A percentile compares a stretch with the other conserved stretches of the same genome.
Conservation (phyloP, 2,797 vertebrate genomes). For the Rhinella marina region DNA sequence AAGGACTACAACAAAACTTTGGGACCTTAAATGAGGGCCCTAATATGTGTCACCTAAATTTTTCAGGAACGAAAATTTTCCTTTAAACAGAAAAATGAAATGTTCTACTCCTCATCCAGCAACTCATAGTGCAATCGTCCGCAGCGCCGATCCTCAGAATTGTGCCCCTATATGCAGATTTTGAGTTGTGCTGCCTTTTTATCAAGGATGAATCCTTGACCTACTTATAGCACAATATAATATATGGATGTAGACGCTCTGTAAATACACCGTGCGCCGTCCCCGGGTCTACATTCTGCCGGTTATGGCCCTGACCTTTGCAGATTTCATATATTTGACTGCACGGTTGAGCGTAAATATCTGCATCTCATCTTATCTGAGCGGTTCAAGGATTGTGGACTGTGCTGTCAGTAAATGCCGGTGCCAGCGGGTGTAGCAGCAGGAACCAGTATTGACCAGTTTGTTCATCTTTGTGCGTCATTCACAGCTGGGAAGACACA, state of each 20-base stretch:
- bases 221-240: slow-evolving; percentile 8
- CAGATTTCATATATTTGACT: not conserved
- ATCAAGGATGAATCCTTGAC: not conserved
- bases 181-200: not conserved
- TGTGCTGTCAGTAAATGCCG: not conserved
- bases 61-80: not conserved
- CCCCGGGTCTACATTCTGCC: too few species aligned
- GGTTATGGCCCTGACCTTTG: not conserved
- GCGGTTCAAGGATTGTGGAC: slow-evolving; percentile 19
- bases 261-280: not conserved
- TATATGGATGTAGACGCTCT: not conserved
- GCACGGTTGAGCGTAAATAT: slow-evolving; percentile 30
- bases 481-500: not conserved
- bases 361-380: not conserved
- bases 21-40: not conserved
- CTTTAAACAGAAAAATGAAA: not conserved
- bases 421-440: not conserved
- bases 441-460: not conserved
- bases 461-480: not conserved
- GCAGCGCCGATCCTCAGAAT: not conserved
- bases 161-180: too few species aligned
- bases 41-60: not conserved
- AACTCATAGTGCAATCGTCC: not conserved
- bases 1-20: not conserved
- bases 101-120: not conserved